These are phyloP conservation scores for Amiota communis DNA, from an alignment of 2,888 invertebrate species.

Conservation along the genomic window DNA sequence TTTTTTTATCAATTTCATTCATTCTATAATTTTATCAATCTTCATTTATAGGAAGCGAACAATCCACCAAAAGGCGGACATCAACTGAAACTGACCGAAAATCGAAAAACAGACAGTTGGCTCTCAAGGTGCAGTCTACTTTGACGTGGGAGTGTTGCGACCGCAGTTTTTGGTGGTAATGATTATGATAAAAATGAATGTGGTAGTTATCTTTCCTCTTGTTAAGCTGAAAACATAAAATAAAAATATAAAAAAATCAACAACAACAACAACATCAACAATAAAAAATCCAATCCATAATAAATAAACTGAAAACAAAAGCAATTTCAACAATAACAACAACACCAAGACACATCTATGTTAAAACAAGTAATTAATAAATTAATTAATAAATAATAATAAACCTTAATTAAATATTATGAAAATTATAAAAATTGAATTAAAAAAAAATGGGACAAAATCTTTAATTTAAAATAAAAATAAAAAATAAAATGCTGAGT, in stretches of 20 bases:
- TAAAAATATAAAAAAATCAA: slow-evolving; percentile 30
- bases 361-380: slow-evolving; percentile 30
- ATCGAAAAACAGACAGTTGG: slow-evolving; percentile 88
- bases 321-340: slow-evolving; percentile 7
- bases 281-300: background rate
- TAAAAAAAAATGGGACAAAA: slow-evolving; percentile 1
- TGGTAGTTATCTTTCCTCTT: slow-evolving; percentile 70
- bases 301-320: slow-evolving; percentile 15
- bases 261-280: slow-evolving; percentile 18
- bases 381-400: slow-evolving; percentile 2
- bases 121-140: slow-evolving; percentile 89
- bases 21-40: slow-evolving; percentile 24
- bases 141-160: slow-evolving; percentile 78
- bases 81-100: slow-evolving; percentile 85
- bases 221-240: slow-evolving; percentile 55
- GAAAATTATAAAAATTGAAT: background rate
- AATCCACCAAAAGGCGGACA: slow-evolving; percentile 90
- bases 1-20: slow-evolving; percentile 21
- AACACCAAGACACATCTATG: slow-evolving; percentile 41
- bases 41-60: slow-evolving; percentile 83
- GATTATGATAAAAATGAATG: slow-evolving; percentile 61
- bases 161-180: slow-evolving; percentile 63
- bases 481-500: too few species aligned
- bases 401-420: slow-evolving; percentile 21
- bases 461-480: slow-evolving; percentile 36